Percentiles rank a stretch among this genome's conserved stretches.
Conservation (phyloP, 2,113 vertebrate genomes). For the Aspiorhynchus laticeps region DNA sequence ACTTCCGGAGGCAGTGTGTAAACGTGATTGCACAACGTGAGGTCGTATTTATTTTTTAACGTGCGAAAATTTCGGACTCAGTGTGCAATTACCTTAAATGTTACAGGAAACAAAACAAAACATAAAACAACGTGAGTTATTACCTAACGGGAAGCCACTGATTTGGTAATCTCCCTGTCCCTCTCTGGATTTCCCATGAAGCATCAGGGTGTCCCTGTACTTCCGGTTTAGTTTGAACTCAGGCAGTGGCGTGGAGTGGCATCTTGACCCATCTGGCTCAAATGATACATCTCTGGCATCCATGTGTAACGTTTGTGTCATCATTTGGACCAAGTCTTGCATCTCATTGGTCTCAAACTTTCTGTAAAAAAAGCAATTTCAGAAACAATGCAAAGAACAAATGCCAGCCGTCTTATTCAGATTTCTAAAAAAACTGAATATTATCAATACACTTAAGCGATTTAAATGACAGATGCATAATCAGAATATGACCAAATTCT, state of each 20-base stretch:
- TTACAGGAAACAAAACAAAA: too few species aligned
- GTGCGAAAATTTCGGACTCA: too few species aligned
- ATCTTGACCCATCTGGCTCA: conserved; percentile 56
- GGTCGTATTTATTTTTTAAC: too few species aligned
- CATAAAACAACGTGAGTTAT: background rate
- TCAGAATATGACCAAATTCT: background rate
- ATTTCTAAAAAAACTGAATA: too few species aligned
- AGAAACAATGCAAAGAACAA: background rate
- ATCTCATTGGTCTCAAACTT: conserved; percentile 84
- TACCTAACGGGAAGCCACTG: conserved; percentile 82
- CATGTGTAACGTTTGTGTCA: conserved; percentile 91
- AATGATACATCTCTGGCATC: conserved; percentile 75
- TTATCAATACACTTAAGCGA: too few species aligned
- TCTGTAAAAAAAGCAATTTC: conserved; percentile 63
- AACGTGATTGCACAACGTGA: too few species aligned
- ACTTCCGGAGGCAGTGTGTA: too few species aligned
- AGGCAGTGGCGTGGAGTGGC: conserved; percentile 63
- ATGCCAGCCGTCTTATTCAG: too few species aligned
- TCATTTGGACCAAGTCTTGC: conserved; percentile 90
- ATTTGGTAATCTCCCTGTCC: conserved; percentile 78
- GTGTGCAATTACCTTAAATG: too few species aligned
- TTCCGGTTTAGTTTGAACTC: conserved; percentile 88
- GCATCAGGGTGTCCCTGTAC: conserved; percentile 89
- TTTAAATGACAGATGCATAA: background rate
- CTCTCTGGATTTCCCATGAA: conserved; percentile 85